Evolutionary conservation across 37 sponge, comb jelly and placozoan species (phyloP).

Genomic region (Oopsacas minuta): DNA sequence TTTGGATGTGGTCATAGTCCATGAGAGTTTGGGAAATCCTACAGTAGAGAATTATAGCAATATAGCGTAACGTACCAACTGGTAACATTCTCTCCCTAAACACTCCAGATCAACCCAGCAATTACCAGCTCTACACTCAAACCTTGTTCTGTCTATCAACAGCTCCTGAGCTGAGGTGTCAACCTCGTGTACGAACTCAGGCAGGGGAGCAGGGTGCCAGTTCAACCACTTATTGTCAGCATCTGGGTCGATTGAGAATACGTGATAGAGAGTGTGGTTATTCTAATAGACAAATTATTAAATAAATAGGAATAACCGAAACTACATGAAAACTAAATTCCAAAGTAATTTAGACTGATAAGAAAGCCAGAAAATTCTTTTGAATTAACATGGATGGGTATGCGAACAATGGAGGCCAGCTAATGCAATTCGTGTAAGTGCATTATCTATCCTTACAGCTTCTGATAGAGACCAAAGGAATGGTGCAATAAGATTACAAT

Average conservation of each 20-base stretch:
- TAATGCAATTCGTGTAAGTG: background rate
- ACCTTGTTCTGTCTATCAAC: conserved; percentile 24
- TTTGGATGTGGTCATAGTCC: too few species aligned
- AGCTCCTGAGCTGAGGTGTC: conserved; percentile 33
- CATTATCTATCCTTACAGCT: background rate
- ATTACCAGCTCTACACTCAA: conserved; percentile 37
- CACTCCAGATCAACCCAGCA: conserved; percentile 59
- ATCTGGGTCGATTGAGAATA: conserved; percentile 52
- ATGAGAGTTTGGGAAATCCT: too few species aligned
- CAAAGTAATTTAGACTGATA: background rate
- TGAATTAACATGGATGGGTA: background rate
- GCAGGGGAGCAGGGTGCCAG: conserved; percentile 40
- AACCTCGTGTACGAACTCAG: conserved; percentile 26
- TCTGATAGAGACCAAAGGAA: background rate
- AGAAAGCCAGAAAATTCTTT: background rate
- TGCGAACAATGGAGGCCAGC: background rate
- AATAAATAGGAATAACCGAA: too few species aligned
- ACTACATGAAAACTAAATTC: background rate
- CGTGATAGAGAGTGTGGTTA: conserved; percentile 70
- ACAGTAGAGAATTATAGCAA: too few species aligned
- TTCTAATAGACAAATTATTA: conserved; percentile 15
- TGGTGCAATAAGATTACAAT: background rate
- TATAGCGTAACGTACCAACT: conserved; percentile 11
- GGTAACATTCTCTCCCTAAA: conserved; percentile 37
- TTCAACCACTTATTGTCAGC: conserved; percentile 33